phyloP scores from a whole-genome alignment of 2,113 vertebrate species.

The Macaca mulatta region DNA sequence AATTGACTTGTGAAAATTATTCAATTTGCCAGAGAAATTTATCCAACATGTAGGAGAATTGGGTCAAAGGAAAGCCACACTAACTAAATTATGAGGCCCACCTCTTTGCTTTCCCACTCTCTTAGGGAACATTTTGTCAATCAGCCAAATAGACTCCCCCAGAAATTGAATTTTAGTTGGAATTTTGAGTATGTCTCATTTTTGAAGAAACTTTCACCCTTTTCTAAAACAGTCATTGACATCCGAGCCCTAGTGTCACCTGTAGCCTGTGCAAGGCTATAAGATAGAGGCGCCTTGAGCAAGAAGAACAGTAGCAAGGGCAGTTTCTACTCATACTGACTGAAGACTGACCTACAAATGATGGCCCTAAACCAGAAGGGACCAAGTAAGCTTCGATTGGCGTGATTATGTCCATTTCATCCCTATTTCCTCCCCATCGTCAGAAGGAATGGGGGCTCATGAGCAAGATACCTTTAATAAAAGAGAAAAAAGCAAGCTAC shows the following conservation, averaged over 20 bases:
- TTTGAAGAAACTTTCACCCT: not conserved
- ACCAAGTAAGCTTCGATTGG: not conserved
- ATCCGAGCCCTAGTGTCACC: not conserved
- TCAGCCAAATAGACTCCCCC: not conserved
- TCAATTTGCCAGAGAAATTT: slow-evolving; percentile 75
- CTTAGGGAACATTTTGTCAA: not conserved
- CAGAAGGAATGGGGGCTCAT: not conserved
- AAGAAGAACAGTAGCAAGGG: fast-evolving
- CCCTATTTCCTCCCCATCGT: not conserved
- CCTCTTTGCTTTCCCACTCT: slow-evolving; percentile 24
- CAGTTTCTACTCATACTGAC: not conserved
- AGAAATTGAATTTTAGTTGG: slow-evolving; percentile 37
- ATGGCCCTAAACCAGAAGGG: not conserved
- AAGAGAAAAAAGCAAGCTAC: not conserved
- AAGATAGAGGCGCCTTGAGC: not conserved
- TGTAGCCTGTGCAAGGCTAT: not conserved
- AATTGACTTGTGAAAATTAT: slow-evolving; percentile 80
- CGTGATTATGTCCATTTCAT: not conserved
- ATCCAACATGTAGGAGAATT: slow-evolving; percentile 65
- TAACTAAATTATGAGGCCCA: slow-evolving; percentile 52
- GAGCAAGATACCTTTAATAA: not conserved
- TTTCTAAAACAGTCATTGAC: not conserved
- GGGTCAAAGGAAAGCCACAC: slow-evolving; percentile 59
- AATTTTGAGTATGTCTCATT: slow-evolving; percentile 32
- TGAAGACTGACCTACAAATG: not conserved